A percentile compares a stretch with the other conserved stretches of the same genome.
Evolutionary conservation across 2,888 invertebrate species (phyloP).

Genomic region (Agonopterix alstromeriana): DNA sequence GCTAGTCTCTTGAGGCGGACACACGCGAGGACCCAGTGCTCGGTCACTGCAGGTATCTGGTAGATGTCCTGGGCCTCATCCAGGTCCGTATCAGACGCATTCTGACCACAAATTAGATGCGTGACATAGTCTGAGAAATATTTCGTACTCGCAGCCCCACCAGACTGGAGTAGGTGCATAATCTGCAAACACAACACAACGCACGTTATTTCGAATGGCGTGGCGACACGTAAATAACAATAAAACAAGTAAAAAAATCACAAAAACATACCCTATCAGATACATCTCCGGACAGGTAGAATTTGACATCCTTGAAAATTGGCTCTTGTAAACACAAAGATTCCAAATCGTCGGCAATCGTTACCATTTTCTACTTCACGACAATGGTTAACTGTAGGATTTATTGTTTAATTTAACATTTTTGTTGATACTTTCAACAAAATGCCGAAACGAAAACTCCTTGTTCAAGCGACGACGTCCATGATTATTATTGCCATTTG

Average conservation of each 20-base stretch:
- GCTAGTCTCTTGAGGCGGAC: slow-evolving; percentile 77
- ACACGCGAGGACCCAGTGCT: slow-evolving; percentile 89
- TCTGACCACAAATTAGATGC: slow-evolving; percentile 91
- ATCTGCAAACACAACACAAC: slow-evolving; percentile 77
- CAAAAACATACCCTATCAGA: slow-evolving; percentile 80
- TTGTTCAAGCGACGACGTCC: slow-evolving; percentile 50
- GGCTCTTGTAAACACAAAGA: slow-evolving; percentile 73
- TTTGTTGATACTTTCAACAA: slow-evolving; percentile 38
- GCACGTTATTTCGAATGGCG: slow-evolving; percentile 33
- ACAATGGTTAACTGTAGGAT: slow-evolving; percentile 19
- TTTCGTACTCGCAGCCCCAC: slow-evolving; percentile 91
- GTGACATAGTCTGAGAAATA: slow-evolving; percentile 95
- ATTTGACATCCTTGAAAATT: slow-evolving; percentile 90
- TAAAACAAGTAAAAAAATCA: slow-evolving; percentile 35
- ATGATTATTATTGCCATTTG: slow-evolving; percentile 45
- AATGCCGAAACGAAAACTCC: slow-evolving; percentile 39
- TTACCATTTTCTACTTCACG: slow-evolving; percentile 66
- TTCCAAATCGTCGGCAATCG: slow-evolving; percentile 72
- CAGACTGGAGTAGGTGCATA: slow-evolving; percentile 85
- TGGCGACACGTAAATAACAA: slow-evolving; percentile 35
- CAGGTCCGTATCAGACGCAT: slow-evolving; percentile 90
- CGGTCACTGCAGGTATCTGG: slow-evolving; percentile 92
- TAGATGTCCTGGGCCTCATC: slow-evolving; percentile 95
- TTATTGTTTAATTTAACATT: slow-evolving; percentile 48
- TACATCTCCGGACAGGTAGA: slow-evolving; percentile 88